phyloP scores from a whole-genome alignment of 2,888 invertebrate genomes.

The Bombylius major region DNA sequence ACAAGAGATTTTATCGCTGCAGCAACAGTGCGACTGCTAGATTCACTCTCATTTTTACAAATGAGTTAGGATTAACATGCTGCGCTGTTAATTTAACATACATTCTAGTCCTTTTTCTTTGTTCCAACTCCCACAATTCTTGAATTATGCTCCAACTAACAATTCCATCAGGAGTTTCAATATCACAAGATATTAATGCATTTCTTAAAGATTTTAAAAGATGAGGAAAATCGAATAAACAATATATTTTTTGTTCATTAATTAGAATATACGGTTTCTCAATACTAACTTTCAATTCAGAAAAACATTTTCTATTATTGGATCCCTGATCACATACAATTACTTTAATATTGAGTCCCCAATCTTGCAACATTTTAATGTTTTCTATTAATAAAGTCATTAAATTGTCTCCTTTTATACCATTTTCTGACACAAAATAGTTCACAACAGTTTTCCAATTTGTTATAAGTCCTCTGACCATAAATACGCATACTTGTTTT shows the following conservation, averaged over 20 bases:
- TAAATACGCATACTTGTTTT: constrained; percentile 3
- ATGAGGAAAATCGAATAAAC: not conserved
- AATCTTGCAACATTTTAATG: not conserved
- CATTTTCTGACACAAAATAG: constrained; percentile 2
- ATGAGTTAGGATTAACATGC: constrained; percentile 7
- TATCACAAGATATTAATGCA: too few species aligned
- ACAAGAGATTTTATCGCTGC: not conserved
- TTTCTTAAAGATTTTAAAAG: too few species aligned
- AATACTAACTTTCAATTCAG: too few species aligned
- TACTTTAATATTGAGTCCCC: too few species aligned
- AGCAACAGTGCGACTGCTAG: constrained; percentile 8
- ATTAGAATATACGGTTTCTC: not conserved
- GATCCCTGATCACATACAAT: constrained; percentile 1
- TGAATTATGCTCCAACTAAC: constrained; percentile 1
- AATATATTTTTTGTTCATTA: not conserved
- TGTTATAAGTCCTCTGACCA: constrained; percentile 1
- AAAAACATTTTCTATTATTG: not conserved
- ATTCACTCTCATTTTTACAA: constrained; percentile 12
- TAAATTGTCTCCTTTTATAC: not conserved
- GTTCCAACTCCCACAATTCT: constrained; percentile 1
- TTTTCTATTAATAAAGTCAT: not conserved
- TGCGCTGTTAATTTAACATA: constrained; percentile 3
- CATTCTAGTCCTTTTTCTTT: not conserved
- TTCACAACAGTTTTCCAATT: constrained; percentile 1
- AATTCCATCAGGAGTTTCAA: not conserved